A percentile compares a stretch with the other conserved stretches of the same genome.
Evolutionary conservation across 2,797 vertebrate genomes (phyloP).

Genomic region (Rachycentron canadum): DNA sequence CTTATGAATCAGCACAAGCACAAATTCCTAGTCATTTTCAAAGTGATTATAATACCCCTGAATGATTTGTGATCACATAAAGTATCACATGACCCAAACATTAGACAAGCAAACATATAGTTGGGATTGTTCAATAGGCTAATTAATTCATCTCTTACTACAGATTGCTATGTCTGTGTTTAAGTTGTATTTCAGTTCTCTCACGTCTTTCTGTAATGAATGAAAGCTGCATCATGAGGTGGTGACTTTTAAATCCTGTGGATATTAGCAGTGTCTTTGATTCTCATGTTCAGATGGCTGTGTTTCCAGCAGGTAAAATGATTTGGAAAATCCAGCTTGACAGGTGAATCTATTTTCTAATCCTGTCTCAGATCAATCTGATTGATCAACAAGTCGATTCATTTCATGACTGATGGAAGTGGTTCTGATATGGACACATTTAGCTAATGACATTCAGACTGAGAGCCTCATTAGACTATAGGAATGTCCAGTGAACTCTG

Average conservation of each 20-base stretch:
- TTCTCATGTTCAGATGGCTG: not conserved
- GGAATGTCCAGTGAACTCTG: slow-evolving; percentile 52
- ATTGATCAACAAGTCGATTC: slow-evolving; percentile 36
- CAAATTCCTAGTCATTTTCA: not conserved
- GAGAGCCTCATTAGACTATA: slow-evolving; percentile 35
- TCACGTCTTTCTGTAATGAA: not conserved
- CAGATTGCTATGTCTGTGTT: not conserved
- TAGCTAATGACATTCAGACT: slow-evolving; percentile 57
- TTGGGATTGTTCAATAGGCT: not conserved
- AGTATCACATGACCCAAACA: not conserved
- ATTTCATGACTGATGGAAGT: slow-evolving; percentile 30
- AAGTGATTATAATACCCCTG: not conserved
- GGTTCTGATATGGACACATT: slow-evolving; percentile 50
- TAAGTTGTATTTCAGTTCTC: not conserved
- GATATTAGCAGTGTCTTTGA: not conserved
- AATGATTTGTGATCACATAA: not conserved
- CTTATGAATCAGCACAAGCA: not conserved
- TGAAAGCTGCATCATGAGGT: not conserved
- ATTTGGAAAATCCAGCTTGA: not conserved
- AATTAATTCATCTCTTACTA: not conserved
- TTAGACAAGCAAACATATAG: not conserved
- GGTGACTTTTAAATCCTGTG: not conserved
- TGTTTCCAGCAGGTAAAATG: not conserved
- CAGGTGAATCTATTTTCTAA: slow-evolving; percentile 11
- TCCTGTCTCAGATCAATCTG: slow-evolving; percentile 37